A percentile compares a stretch with the other conserved stretches of the same genome.
These are phyloP conservation scores for Drosophila chauvacae DNA, from an alignment of 1,140 invertebrate genomes.

Conservation along the genomic window DNA sequence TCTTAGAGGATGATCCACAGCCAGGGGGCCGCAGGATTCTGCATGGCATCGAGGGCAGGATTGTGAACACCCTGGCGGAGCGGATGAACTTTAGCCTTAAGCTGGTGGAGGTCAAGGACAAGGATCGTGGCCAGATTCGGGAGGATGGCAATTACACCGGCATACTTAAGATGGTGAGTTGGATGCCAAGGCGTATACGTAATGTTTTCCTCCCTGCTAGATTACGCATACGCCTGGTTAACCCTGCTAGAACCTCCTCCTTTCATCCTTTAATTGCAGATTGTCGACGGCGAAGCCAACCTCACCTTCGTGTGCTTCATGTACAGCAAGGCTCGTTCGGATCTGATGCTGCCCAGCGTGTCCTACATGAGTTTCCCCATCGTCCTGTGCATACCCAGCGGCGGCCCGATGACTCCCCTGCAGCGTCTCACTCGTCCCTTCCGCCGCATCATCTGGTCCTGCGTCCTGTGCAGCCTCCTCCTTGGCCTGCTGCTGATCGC, in stretches of 20 bases:
- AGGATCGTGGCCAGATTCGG: conserved; percentile 52
- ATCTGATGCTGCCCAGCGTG: conserved; percentile 61
- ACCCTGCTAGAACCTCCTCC: background rate
- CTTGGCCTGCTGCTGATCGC: conserved; percentile 50
- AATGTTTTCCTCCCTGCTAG: background rate
- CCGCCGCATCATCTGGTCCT: conserved; percentile 63
- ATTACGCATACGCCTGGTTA: background rate
- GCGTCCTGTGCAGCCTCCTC: conserved; percentile 40
- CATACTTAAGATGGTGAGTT: conserved; percentile 60
- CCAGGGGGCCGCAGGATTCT: background rate
- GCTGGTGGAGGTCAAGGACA: conserved; percentile 30
- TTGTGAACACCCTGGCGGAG: conserved; percentile 54
- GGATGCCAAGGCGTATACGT: background rate
- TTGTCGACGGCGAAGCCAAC: conserved; percentile 63
- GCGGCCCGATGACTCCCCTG: conserved; percentile 52
- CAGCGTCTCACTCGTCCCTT: conserved; percentile 66
- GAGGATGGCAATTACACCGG: conserved; percentile 72
- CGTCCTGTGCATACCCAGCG: conserved; percentile 56
- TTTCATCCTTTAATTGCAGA: conserved; percentile 27
- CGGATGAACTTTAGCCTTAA: conserved; percentile 70
- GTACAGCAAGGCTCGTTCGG: conserved; percentile 59
- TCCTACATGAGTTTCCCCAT: conserved; percentile 69
- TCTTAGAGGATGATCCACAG: conserved; percentile 11
- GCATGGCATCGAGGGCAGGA: conserved; percentile 67
- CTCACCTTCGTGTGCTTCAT: conserved; percentile 67